Conservation (phyloP, 2,113 vertebrate genomes). For the Atractosteus spatula region DNA sequence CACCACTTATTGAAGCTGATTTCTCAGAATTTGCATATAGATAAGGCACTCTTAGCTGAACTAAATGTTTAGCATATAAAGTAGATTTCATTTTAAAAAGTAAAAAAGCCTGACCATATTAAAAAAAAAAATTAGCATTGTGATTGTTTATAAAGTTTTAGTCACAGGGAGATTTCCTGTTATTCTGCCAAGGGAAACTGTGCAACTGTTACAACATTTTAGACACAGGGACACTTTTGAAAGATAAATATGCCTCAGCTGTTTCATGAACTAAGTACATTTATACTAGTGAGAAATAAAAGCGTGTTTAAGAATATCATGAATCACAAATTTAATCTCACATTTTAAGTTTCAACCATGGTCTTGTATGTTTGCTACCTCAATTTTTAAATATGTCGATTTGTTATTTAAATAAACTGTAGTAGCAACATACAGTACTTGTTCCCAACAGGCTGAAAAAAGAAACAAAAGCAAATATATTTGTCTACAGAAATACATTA, state of each 20-base stretch:
- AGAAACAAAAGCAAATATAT: no score
- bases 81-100: slow-evolving; percentile 45
- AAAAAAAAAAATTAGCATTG: slow-evolving; percentile 26
- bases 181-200: slow-evolving; percentile 4
- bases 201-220: slow-evolving; percentile 28
- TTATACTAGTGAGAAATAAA: background rate
- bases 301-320: slow-evolving; percentile 36
- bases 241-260: slow-evolving; percentile 49
- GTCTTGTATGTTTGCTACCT: no score
- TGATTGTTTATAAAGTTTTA: slow-evolving; percentile 33
- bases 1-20: slow-evolving; percentile 68
- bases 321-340: slow-evolving; percentile 29
- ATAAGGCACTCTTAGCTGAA: slow-evolving; percentile 65
- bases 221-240: slow-evolving; percentile 45
- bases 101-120: slow-evolving; percentile 35
- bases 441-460: no score
- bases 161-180: slow-evolving; percentile 27
- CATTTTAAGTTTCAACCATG: no score
- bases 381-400: no score
- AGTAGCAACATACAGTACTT: no score
- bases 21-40: slow-evolving; percentile 73
- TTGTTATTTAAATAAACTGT: no score
- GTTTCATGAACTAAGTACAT: slow-evolving; percentile 18
- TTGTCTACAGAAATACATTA: no score
- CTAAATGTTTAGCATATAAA: slow-evolving; percentile 70